Evolutionary conservation across 2,888 invertebrate species (phyloP).

Genomic region (Drosophila mettleri): DNA sequence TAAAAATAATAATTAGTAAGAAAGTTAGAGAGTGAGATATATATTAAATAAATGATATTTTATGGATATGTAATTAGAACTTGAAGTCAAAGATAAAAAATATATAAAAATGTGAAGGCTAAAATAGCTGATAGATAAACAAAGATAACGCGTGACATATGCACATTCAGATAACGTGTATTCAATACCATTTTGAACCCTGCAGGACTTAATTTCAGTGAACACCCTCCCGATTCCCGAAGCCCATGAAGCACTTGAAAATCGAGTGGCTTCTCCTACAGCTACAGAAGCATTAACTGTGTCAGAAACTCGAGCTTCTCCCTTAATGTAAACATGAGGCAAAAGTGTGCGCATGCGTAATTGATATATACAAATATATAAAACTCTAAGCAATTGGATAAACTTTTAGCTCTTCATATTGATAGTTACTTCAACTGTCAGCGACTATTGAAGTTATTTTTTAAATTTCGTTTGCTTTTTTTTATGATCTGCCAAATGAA

Average conservation of each 20-base stretch:
- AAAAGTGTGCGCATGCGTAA: conserved; percentile 39
- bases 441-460: conserved; percentile 1
- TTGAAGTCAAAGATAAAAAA: neutral
- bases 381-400: conserved; percentile 52
- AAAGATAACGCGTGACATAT: neutral
- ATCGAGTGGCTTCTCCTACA: conserved; percentile 19
- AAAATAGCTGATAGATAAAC: neutral
- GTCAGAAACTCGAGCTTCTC: conserved; percentile 43
- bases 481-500: conserved; percentile 26
- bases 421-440: conserved; percentile 6
- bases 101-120: neutral
- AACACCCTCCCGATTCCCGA: neutral
- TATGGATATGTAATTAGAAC: neutral
- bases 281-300: neutral
- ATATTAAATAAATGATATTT: neutral
- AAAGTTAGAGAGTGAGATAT: neutral
- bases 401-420: conserved; percentile 35
- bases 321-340: conserved; percentile 22
- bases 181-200: neutral
- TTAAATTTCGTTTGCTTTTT: neutral
- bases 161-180: neutral
- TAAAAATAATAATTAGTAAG: neutral
- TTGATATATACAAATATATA: conserved; percentile 48
- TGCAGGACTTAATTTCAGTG: neutral
- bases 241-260: conserved; percentile 50